Evolutionary conservation across 2,888 invertebrate species (phyloP).

Genomic region (Kryphioiulus occultus): DNA sequence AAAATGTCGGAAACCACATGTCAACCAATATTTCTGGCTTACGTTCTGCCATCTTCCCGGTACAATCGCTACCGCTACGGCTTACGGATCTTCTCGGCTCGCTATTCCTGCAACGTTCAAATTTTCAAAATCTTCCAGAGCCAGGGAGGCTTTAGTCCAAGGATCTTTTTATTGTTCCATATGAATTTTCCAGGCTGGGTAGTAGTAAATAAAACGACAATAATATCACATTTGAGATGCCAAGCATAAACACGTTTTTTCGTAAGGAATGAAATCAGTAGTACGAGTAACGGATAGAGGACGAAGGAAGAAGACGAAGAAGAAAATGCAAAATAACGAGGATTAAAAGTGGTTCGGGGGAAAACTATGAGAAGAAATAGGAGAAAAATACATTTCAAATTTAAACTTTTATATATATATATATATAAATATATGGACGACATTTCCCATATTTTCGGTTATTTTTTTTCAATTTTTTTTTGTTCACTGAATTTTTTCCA

Average conservation of each 20-base stretch:
- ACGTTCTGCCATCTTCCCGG: no score
- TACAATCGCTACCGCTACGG: no score
- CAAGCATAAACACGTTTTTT: conserved; percentile 1
- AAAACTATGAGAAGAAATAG: neutral
- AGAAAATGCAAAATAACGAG: neutral
- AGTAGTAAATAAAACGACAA: conserved; percentile 23
- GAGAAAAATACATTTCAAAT: neutral
- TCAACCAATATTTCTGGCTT: no score
- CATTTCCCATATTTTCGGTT: neutral
- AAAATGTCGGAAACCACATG: no score
- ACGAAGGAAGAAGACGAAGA: neutral
- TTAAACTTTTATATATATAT: neutral
- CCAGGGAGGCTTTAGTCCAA: neutral
- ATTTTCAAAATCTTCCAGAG: neutral
- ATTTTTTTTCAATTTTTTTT: neutral
- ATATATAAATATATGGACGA: conserved; percentile 10
- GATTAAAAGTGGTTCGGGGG: neutral
- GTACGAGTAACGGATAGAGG: neutral
- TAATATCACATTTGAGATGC: conserved; percentile 23
- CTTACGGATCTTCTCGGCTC: no score
- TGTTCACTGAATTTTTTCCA: neutral
- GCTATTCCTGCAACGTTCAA: neutral
- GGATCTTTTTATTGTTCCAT: conserved; percentile 2
- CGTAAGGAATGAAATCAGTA: neutral
- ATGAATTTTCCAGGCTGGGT: neutral